Base-by-base conservation (phyloP, 2,797 vertebrate species). In the Numenius phaeopus region DNA sequence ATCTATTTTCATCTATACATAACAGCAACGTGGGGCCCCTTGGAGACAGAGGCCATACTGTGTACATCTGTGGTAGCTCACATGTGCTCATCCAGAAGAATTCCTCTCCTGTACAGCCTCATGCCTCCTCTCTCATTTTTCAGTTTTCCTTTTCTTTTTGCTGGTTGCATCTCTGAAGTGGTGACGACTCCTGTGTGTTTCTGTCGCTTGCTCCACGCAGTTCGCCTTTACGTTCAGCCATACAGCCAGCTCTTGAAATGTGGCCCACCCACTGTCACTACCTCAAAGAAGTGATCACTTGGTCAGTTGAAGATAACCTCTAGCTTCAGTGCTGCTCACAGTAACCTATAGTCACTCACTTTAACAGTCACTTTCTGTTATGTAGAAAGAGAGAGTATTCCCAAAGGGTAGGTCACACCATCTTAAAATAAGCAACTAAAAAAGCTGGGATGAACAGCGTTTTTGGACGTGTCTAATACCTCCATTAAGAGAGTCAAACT, bases 271-370 rank as follows among this genome's bases (percentile, higher is more conserved):
- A 8, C 16, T 66, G 58, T 62, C 42, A 50, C 37, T 39, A 24
- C 7, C 34, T 55, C 61, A 24, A 29, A 49, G 32, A 9, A 1
- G 1, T 16, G n/a, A 12, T 27, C 0, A 0, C 17, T 61, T 47
- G 9, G 14, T 42, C 39, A 7, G 1, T 22, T 52, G 26, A 61
- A 65, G 32, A 40, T 4, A 15, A 29, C 5, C 2, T 79, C n/a
- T 34, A 76, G 44, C 27, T 26, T 22, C 64, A 10, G 22, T 39
- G 52, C 14, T 37, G 19, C 4, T 40, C 39, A 18, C 59, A 39
- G 16, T 10, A 23, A 62, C 5, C 15, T 39, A 5, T 21, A 10
- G 5, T 50, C 14, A 2, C 10, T 5, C 14, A 3, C 5, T 75
- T 27, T 72, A 67, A 64, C 7, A 17, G 16, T 30, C 52, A 52